These are phyloP conservation scores for Otocyon megalotis DNA, from an alignment of 2,113 vertebrate species.

Conservation along the genomic window DNA sequence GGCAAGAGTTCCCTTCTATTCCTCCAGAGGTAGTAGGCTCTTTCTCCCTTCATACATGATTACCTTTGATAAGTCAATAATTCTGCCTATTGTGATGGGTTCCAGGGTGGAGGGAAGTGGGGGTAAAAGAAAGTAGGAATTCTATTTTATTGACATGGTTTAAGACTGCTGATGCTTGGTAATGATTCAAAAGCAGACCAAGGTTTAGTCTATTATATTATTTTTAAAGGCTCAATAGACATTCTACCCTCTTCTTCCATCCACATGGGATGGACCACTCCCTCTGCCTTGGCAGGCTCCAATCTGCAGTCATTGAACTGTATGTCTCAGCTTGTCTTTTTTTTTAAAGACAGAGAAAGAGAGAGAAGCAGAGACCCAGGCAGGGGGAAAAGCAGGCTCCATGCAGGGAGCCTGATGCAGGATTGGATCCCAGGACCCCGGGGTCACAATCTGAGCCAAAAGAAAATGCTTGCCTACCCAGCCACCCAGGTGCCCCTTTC, in stretches of 20 bases:
- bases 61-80: not conserved
- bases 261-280: rapidly evolving
- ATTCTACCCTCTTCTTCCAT: not conserved
- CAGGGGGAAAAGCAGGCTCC: too few relatives aligned
- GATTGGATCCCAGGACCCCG: too few relatives aligned
- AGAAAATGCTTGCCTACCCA: too few relatives aligned
- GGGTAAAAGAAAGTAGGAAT: not conserved
- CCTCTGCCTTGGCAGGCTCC: not conserved
- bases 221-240: not conserved
- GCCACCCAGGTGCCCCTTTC: too few relatives aligned
- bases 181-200: not conserved
- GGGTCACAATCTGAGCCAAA: too few relatives aligned
- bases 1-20: not conserved
- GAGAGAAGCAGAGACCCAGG: too few relatives aligned
- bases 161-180: not conserved
- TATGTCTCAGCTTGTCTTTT: not conserved
- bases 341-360: too few relatives aligned
- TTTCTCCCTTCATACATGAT: not conserved
- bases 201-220: not conserved
- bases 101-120: not conserved
- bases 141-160: not conserved
- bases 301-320: too few relatives aligned
- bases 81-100: not conserved
- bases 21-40: too few relatives aligned
- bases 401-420: too few relatives aligned